Base-by-base conservation (phyloP, 2,113 vertebrate genomes). In the Oryzias curvinotus region DNA sequence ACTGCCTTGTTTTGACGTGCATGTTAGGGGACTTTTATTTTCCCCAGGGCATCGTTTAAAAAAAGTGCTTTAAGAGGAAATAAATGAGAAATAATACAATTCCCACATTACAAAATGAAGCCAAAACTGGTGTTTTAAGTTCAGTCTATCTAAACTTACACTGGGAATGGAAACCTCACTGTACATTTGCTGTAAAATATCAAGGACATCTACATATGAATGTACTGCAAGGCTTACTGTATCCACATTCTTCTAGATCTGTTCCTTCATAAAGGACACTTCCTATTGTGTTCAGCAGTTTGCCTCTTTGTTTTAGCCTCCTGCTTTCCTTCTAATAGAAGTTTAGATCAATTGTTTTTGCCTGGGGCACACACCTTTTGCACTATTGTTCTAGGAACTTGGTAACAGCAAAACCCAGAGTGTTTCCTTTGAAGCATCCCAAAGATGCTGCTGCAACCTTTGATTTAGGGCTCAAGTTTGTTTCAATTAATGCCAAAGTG, bases 281-380 rank as follows among this genome's bases (percentile, higher is more conserved):
- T 52, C 52, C 54, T 51, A 21, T 51, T 61, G 12, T 30, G 50
- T 62, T 41, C 59, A 45, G 45, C 13, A 56, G 14, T 57, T 44
- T 54, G 26, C 47, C n/a, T 41, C 26, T 65, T 36, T 36, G 36
- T 36, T 36, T 12, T 10, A 36, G 36, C 12, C 72, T 59, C 56
- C 42, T 19, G 51, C 57, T 60, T 71, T 86, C 54, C 59, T 71
- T 70, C 81, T 81, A 84, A 85, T 69, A 51, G 68, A 57, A 72
- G 57, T 28, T 73, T 66, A 79, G 86, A 91, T 90, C 85, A 87
- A 88, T 90, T 64, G 69, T 36, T 42, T 45, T 73, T 26, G 86
- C 88, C 85, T 75, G 71, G 49, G 87, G 84, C 85, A 45, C 61
- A 84, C 82, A 87, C 85, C 75, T 87, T 85, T 85, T 84, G 75